Percentiles rank a stretch among this genome's conserved stretches.
These are phyloP conservation scores for Pycnomerus fuliginosus DNA, from an alignment of 2,888 invertebrate genomes.

Conservation along the genomic window DNA sequence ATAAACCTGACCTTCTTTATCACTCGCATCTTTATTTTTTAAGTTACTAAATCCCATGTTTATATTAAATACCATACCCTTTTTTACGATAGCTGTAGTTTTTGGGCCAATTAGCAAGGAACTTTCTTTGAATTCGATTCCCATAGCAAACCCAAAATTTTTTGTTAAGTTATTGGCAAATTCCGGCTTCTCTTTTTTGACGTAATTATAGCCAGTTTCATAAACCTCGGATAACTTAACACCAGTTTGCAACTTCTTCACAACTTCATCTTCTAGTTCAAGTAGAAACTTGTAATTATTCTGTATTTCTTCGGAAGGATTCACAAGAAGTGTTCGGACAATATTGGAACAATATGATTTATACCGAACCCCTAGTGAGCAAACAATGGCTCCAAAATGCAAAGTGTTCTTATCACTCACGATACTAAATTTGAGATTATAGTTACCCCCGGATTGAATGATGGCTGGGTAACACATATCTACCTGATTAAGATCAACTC, in stretches of 20 bases:
- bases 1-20: conserved; percentile 86
- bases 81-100: conserved; percentile 73
- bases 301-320: conserved; percentile 78
- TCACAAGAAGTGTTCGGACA: conserved; percentile 92
- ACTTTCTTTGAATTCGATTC: conserved; percentile 96
- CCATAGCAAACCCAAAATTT: conserved; percentile 96
- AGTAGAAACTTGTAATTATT: conserved; percentile 91
- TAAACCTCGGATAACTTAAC: conserved; percentile 85
- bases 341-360: conserved; percentile 98
- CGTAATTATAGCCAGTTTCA: conserved; percentile 75
- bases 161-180: conserved; percentile 90
- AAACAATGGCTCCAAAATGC: conserved; percentile 95
- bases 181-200: conserved; percentile 83
- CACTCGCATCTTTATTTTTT: conserved; percentile 75
- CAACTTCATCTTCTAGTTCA: conserved; percentile 85
- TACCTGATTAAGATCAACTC: conserved; percentile 83
- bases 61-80: conserved; percentile 96
- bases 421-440: conserved; percentile 91
- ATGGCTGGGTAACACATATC: conserved; percentile 99
- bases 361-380: conserved; percentile 91
- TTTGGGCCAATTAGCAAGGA: conserved; percentile 91
- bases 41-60: conserved; percentile 90
- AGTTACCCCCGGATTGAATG: conserved; percentile 98
- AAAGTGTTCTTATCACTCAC: conserved; percentile 90
- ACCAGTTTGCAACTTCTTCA: conserved; percentile 81